phyloP scores from a whole-genome alignment of 1,140 invertebrate genomes.

The Parapsyche elsis region DNA sequence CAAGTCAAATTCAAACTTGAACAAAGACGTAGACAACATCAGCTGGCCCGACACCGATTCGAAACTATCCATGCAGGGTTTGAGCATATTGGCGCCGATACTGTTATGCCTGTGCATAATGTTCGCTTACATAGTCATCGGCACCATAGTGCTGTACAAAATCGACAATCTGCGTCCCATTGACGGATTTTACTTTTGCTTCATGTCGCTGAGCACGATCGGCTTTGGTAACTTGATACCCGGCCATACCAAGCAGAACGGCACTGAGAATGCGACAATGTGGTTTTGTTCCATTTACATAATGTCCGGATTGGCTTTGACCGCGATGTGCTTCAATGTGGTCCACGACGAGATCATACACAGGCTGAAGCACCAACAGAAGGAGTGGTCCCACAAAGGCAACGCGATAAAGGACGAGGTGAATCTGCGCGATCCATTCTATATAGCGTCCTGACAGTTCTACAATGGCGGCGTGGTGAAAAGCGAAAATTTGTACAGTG shows the following conservation, averaged over 20 bases:
- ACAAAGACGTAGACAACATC: constrained; percentile 63
- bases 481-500: constrained; percentile 67
- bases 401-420: constrained; percentile 67
- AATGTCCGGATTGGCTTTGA: constrained; percentile 92
- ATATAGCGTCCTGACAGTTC: constrained; percentile 69
- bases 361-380: constrained; percentile 74
- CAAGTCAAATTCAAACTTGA: constrained; percentile 63
- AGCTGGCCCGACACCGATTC: constrained; percentile 73
- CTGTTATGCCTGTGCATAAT: constrained; percentile 82
- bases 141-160: constrained; percentile 87
- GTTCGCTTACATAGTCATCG: constrained; percentile 86
- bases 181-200: constrained; percentile 94
- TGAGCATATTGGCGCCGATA: constrained; percentile 83
- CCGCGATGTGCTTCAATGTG: constrained; percentile 97
- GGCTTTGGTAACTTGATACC: constrained; percentile 92
- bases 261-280: constrained; percentile 67
- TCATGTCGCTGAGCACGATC: constrained; percentile 93
- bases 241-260: constrained; percentile 65
- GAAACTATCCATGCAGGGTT: constrained; percentile 78
- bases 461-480: constrained; percentile 62
- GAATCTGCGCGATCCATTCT: constrained; percentile 65
- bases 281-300: constrained; percentile 96
- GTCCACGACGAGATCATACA: constrained; percentile 94
- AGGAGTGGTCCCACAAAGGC: constrained; percentile 66
- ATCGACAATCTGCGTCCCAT: constrained; percentile 87